These are phyloP conservation scores for Azemiops feae DNA, from an alignment of 2,113 vertebrate species.

Conservation along the genomic window DNA sequence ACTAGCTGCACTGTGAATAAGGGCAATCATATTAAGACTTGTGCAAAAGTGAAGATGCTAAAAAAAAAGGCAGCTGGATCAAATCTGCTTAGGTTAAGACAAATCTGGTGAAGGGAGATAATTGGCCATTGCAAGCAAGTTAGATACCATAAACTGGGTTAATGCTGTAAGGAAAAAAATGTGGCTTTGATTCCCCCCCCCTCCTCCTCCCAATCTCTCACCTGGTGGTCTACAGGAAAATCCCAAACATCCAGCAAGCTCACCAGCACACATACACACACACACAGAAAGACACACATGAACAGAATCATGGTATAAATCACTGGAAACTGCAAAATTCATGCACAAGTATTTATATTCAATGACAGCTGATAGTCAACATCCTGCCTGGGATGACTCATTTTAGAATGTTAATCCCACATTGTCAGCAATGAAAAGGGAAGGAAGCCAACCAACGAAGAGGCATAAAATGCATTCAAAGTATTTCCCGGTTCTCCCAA, in stretches of 20 bases:
- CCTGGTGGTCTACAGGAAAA: background rate
- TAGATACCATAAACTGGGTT: background rate
- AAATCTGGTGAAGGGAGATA: background rate
- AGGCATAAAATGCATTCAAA: conserved; percentile 28
- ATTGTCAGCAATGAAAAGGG: conserved; percentile 8
- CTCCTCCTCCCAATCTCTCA: background rate
- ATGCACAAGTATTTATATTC: background rate
- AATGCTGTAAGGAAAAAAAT: conserved; percentile 20
- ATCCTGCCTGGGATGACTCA: conserved; percentile 40
- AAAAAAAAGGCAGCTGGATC: background rate
- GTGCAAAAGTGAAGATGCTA: background rate
- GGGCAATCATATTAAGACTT: background rate
- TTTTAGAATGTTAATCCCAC: conserved; percentile 41
- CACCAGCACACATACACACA: background rate
- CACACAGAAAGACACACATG: background rate
- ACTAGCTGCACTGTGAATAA: background rate
- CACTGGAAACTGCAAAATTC: background rate
- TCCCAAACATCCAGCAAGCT: conserved; percentile 19
- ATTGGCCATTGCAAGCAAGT: background rate
- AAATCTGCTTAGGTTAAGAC: conserved; percentile 10
- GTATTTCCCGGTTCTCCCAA: conserved; percentile 37
- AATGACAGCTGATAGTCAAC: conserved; percentile 31
- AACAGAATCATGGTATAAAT: conserved; percentile 8
- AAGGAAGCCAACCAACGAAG: background rate
- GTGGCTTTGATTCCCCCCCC: conserved; percentile 33